Conservation (phyloP, 2,888 invertebrate genomes). For the Teleiodes luculella region DNA sequence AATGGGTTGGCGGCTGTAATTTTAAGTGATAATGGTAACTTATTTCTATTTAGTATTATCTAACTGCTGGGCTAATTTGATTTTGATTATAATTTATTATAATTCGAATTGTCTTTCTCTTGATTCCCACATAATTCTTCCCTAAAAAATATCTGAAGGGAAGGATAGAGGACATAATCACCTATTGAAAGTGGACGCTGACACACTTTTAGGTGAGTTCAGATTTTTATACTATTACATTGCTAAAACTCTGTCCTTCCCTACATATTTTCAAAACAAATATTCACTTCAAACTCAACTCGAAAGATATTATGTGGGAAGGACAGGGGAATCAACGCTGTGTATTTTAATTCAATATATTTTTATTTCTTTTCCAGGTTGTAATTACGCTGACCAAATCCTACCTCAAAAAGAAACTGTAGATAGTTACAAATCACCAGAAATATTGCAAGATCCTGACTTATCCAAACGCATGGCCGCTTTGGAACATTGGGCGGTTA, state of each 20-base stretch:
- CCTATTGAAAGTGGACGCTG: constrained; percentile 70
- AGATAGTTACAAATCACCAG: constrained; percentile 55
- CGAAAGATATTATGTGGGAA: constrained; percentile 54
- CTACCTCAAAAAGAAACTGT: constrained; percentile 34
- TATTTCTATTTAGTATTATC: constrained; percentile 19
- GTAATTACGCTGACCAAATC: constrained; percentile 45
- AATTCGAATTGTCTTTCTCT: constrained; percentile 41
- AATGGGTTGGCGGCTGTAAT: constrained; percentile 14
- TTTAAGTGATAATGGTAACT: constrained; percentile 13
- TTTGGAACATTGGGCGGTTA: constrained; percentile 69
- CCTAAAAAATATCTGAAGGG: constrained; percentile 52
- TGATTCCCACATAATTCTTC: constrained; percentile 58
- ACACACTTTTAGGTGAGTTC: constrained; percentile 74
- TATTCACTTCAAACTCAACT: not conserved
- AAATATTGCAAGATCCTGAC: constrained; percentile 50
- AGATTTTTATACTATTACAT: constrained; percentile 41
- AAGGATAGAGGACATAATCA: constrained; percentile 72
- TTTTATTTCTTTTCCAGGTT: constrained; percentile 53
- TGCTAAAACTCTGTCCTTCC: constrained; percentile 80
- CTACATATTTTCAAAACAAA: constrained; percentile 43
- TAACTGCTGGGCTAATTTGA: constrained; percentile 42
- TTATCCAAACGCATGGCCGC: constrained; percentile 56
- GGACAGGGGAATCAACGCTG: constrained; percentile 52
- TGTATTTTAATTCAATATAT: constrained; percentile 14
- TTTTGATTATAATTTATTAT: constrained; percentile 52